These are phyloP conservation scores for Folsomia candida DNA, from an alignment of 2,888 invertebrate species.

Conservation along the genomic window DNA sequence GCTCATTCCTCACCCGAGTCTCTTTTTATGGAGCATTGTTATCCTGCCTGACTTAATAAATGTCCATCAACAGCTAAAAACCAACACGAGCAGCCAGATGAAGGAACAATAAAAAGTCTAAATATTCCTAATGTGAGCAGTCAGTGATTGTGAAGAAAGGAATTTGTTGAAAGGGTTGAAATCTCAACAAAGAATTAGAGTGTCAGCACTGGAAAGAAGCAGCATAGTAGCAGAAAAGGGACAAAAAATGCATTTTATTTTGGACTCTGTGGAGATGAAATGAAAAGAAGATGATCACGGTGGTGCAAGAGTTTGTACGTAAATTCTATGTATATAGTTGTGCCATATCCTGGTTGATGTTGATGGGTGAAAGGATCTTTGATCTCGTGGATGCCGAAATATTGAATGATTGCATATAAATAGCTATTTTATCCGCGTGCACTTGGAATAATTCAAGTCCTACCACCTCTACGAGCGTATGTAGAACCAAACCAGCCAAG, in stretches of 20 bases:
- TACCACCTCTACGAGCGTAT: not conserved
- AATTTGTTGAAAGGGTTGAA: conserved; percentile 20
- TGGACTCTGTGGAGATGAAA: not conserved
- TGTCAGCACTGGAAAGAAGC: conserved; percentile 4
- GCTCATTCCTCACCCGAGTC: not conserved
- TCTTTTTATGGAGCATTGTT: not conserved
- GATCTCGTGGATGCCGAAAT: not conserved
- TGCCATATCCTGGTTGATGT: too few relatives aligned
- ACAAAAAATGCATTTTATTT: not conserved
- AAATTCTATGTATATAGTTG: too few relatives aligned
- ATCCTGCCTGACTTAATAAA: not conserved
- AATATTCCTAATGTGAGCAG: not conserved
- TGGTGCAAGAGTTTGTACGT: not conserved
- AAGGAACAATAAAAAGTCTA: not conserved
- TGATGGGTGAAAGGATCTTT: not conserved
- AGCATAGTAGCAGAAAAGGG: not conserved
- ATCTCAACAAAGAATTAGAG: not conserved
- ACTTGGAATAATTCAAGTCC: too few relatives aligned
- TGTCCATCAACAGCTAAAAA: not conserved
- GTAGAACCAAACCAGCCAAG: too few relatives aligned
- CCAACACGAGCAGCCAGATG: conserved; percentile 2
- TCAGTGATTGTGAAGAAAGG: conserved; percentile 2
- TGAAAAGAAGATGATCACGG: not conserved
- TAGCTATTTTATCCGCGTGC: not conserved
- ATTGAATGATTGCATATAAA: conserved; percentile 1